Base-by-base conservation (phyloP, 2,113 vertebrate genomes). In the Lampris megalopsis region DNA sequence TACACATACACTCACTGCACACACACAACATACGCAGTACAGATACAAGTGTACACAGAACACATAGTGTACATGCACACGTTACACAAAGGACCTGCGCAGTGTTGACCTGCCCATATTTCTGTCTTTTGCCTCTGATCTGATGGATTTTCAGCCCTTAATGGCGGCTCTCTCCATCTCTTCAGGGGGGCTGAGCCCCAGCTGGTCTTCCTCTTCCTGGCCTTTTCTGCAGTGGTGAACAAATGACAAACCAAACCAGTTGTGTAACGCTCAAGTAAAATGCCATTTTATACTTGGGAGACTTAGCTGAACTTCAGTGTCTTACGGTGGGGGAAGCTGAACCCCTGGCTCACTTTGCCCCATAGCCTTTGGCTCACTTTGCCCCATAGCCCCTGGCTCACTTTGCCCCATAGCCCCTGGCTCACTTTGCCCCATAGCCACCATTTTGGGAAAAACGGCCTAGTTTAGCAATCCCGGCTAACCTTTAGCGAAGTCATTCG, bases 371-470 rank as follows among this genome's bases (percentile, higher is more conserved):
- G 24, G 24, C 24, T 24, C 24, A 24, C 24, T 24, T 75, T 68
- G 36, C 57, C 56, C 58, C 59, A 70, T 10, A 58, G 50, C 24
- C 24, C 24, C 0, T 24, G 24, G 24, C 24, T 24, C 24, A 24
- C 24, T 24, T 24, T 24, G 24, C 24, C 24, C 24, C 24, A 24
- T 24, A 24, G 24, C 24, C 24, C 24, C 0, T 24, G 24, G 24
- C 24, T 24, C 24, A 24, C 24, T 24, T 24, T 24, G 24, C 24
- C 24, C 24, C 24, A 24, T 24, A 24, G 24, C 41, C 66, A 68
- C 73, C 64, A 69, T 76, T 69, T 76, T 76, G 49, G 65, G 24
- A 66, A 77, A 56, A 71, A 79, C 8, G 2, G 4, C 38, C 45
- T 54, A 37, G 9, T 10, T 53, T 66, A 66, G 63, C 59, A 24